These are phyloP conservation scores for Thryonomys swinderianus DNA, from an alignment of 2,113 vertebrate genomes.

Conservation along the genomic window DNA sequence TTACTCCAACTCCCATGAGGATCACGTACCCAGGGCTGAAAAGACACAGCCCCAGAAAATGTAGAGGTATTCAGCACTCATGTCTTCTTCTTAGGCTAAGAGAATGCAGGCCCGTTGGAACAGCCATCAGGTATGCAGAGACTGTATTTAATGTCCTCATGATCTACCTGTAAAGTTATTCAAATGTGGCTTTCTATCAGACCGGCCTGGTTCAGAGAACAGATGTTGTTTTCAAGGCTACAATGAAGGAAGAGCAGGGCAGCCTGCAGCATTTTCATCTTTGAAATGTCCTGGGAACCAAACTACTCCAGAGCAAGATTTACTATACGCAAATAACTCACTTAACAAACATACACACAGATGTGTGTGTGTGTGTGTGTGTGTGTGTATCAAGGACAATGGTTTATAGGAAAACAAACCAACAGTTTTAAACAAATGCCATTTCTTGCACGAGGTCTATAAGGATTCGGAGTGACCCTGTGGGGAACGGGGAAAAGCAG, in stretches of 20 bases:
- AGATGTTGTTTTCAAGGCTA: background rate
- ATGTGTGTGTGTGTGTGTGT: background rate
- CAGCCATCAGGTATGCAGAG: rapidly evolving
- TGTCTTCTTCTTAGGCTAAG: rapidly evolving
- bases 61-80: rapidly evolving
- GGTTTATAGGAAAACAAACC: background rate
- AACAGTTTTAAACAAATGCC: background rate
- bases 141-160: rapidly evolving
- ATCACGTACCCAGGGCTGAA: background rate
- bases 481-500: background rate
- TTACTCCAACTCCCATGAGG: background rate
- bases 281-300: background rate
- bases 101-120: background rate
- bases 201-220: background rate
- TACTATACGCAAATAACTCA: background rate
- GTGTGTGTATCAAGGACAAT: background rate
- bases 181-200: background rate
- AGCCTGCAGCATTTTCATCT: background rate
- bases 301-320: background rate
- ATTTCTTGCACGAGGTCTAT: rapidly evolving
- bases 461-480: background rate
- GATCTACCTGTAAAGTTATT: too few species aligned
- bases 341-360: background rate
- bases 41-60: rapidly evolving
- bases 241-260: rapidly evolving